Evolutionary conservation across 1,140 invertebrate species (phyloP), one percentile per base, ranked within the genome.

Genomic region (Vollenhovia emeryi): DNA sequence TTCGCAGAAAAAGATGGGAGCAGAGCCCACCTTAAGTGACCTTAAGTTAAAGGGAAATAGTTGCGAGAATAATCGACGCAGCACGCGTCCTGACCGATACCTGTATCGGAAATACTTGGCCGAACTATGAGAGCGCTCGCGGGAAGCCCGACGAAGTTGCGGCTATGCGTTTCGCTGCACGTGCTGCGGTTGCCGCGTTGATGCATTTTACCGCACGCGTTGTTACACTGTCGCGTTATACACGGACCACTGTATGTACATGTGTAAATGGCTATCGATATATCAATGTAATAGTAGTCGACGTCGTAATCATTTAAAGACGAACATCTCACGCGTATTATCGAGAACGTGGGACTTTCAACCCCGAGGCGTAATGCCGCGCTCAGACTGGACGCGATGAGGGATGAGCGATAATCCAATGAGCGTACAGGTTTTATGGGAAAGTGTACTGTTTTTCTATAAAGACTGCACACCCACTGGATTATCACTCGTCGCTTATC

Each of bases 131-230:
- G 48, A 78, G 57, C 27, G 43, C 24, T 57, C 66, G n/a, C n/a
- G 66, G n/a, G 15, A 73, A 45, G 24, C 24, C 27, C 24, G 15
- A 13, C 48, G 66, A 82, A 27, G 78, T 82, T 82, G 78, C 40
- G 78, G 50, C 68, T 73, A 18, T 82, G 24, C 50, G 36, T 79
- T 79, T 68, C 30, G 48, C 60, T 73, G 13, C 76, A 64, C 15
- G 18, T 27, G 76, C 50, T 68, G 62, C 36, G 78, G 78, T 82
- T 59, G 24, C 0, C 50, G 36, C 50, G 66, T 59, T 59, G 36
- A 82, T 71, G 36, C 24, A 73, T 73, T 82, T 82, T 82, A 57
- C 66, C 66, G 50, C 78, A 82, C n/a, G 50, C 66, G 33, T 40
- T 71, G 64, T 82, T 82, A 57, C 33, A 64, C 5, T 18, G 30